A percentile compares a stretch with the other conserved stretches of the same genome.
Evolutionary conservation across 2,797 vertebrate genomes (phyloP).

Genomic region (Ptychobarbus kaznakovi): DNA sequence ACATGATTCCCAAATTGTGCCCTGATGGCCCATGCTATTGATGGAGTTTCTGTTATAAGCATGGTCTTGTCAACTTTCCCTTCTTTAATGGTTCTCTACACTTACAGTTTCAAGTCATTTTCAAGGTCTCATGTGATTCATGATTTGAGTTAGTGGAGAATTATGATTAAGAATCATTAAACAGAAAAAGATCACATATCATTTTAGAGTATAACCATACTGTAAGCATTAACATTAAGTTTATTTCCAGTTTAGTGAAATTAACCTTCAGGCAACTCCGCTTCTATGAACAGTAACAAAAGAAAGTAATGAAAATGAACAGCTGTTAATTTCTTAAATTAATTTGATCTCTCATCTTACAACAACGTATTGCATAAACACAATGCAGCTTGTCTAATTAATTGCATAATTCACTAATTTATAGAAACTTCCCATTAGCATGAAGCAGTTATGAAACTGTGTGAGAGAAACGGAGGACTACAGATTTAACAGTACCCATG

Average conservation of each 20-base stretch:
- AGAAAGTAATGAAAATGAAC: background rate
- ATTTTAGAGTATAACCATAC: background rate
- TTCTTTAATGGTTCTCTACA: background rate
- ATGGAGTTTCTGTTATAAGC: background rate
- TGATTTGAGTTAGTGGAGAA: background rate
- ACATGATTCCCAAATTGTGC: background rate
- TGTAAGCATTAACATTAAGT: background rate
- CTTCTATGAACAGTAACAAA: background rate
- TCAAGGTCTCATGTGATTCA: background rate
- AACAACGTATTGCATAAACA: background rate
- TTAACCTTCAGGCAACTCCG: background rate
- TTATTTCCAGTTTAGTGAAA: background rate
- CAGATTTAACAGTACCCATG: constrained; percentile 32
- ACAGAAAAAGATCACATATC: background rate
- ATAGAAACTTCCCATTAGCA: background rate
- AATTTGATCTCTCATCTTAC: background rate
- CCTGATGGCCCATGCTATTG: background rate
- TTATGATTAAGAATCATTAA: background rate
- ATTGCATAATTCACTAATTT: background rate
- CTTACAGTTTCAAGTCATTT: background rate
- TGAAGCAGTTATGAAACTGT: background rate
- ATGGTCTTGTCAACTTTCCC: background rate
- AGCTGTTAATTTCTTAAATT: background rate
- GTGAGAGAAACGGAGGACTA: constrained; percentile 24
- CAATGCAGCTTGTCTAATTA: background rate